Base-by-base conservation (phyloP, 2,113 vertebrate genomes). In the Nematolebias whitei region DNA sequence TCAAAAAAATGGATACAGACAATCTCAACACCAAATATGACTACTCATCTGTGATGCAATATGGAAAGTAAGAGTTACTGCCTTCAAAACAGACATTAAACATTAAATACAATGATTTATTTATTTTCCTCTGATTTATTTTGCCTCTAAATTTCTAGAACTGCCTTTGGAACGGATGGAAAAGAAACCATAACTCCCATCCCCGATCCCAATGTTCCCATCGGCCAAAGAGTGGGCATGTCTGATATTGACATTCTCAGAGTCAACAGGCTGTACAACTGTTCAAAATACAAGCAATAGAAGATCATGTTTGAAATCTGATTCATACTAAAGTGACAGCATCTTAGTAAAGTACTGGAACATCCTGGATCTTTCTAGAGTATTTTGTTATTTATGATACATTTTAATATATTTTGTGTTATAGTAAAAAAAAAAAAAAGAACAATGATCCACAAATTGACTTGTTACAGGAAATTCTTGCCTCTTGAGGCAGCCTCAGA, bases 21-120 rank as follows among this genome's bases (percentile, higher is more conserved):
- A 81, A 83, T 61, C 80, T 86, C 12, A 16, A 60, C 54, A 83
- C 70, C 15, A 12, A 0, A 0, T 92, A 90, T 14, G 87, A 91
- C 69, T 91, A 91, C 54, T 9, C 29, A 29, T 91, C 89, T 50
- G 4, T 81, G 0, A 87, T 85, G 89, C 89, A 91, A 43, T 92
- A 90, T 11, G 73, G 68, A 80, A 85, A 45, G 88, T 87, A 80
- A 65, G 61, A 0, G 2, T 19, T 0, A 13, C 22, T 0, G 26
- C 19, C 12, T 43, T 41, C 0, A n/a, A n/a, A n/a, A n/a, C n/a
- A n/a, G 0, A 11, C 24, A 15, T 13, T 4, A 0, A 0, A 4
- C 12, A 20, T 47, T 4, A 22, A 22, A 23, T 13, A 1, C 2
- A 19, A 11, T 72, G 0, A 18, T 2, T 14, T 13, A 55, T 0